Conservation (phyloP, 2,888 invertebrate genomes). For the Dione juno region DNA sequence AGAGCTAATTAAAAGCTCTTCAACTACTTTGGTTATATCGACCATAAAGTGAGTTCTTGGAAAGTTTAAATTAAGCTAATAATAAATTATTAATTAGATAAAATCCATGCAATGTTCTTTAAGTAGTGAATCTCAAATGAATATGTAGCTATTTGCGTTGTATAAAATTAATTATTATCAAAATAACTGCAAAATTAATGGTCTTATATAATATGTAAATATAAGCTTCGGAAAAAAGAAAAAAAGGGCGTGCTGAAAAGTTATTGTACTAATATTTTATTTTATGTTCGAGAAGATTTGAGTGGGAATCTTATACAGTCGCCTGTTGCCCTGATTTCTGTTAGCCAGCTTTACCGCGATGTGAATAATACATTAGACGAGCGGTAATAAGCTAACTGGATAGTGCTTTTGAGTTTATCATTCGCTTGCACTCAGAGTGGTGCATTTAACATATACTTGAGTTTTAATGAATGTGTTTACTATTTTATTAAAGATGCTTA, state of each 20-base stretch:
- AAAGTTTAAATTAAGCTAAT: neutral
- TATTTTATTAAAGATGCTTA: neutral
- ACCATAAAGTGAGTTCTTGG: neutral
- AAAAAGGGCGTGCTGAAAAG: neutral
- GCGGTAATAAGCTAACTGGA: constrained; percentile 32
- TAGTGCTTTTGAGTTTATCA: constrained; percentile 30
- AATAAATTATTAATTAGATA: neutral
- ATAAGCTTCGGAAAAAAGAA: neutral
- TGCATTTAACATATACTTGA: constrained; percentile 25
- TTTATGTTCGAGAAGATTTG: constrained; percentile 1
- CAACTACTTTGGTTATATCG: neutral
- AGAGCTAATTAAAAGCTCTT: constrained; percentile 11
- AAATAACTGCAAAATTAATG: neutral
- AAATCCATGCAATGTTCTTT: no score
- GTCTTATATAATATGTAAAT: neutral
- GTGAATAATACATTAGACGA: constrained; percentile 29
- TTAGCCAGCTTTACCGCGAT: constrained; percentile 25
- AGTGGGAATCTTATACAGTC: constrained; percentile 9
- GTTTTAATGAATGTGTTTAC: constrained; percentile 9
- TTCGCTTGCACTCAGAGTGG: constrained; percentile 20
- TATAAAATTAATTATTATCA: no score
- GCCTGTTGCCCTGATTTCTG: constrained; percentile 29
- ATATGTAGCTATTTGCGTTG: no score
- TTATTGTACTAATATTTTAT: neutral
- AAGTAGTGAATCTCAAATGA: no score